These are phyloP conservation scores for Synanthedon myopaeformis DNA, from an alignment of 2,888 invertebrate genomes.

Conservation along the genomic window DNA sequence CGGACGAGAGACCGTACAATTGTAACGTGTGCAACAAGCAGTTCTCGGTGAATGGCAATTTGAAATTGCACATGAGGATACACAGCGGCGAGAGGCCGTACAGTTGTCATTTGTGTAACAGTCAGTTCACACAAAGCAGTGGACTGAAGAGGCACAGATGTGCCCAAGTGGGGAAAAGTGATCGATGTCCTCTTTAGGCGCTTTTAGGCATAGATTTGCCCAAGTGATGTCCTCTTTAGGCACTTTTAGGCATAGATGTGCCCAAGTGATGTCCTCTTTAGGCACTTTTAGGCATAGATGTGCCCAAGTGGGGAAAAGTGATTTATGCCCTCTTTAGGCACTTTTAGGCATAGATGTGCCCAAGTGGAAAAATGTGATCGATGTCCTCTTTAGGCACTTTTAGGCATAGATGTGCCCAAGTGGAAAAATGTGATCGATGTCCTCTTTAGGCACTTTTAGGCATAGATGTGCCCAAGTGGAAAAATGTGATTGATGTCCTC, in stretches of 20 bases:
- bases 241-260: too few relatives aligned
- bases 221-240: too few relatives aligned
- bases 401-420: constrained; percentile 28
- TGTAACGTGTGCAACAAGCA: constrained; percentile 40
- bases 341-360: too few relatives aligned
- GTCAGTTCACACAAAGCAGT: constrained; percentile 34
- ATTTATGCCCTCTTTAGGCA: background rate
- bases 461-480: too few relatives aligned
- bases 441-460: too few relatives aligned
- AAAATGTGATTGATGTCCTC: background rate
- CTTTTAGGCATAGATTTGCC: too few relatives aligned
- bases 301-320: constrained; percentile 13
- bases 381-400: background rate
- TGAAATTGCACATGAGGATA: constrained; percentile 38
- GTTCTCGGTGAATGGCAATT: constrained; percentile 34
- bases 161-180: constrained; percentile 13
- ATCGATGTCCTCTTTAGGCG: background rate
- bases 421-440: too few relatives aligned
- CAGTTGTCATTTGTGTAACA: constrained; percentile 27
- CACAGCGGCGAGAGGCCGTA: constrained; percentile 33
- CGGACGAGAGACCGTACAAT: constrained; percentile 32
- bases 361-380: background rate
- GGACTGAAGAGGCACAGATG: constrained; percentile 36
- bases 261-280: background rate
- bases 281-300: constrained; percentile 23